These are phyloP conservation scores for Sigmodon hispidus DNA, from an alignment of 2,113 vertebrate genomes.

Conservation along the genomic window DNA sequence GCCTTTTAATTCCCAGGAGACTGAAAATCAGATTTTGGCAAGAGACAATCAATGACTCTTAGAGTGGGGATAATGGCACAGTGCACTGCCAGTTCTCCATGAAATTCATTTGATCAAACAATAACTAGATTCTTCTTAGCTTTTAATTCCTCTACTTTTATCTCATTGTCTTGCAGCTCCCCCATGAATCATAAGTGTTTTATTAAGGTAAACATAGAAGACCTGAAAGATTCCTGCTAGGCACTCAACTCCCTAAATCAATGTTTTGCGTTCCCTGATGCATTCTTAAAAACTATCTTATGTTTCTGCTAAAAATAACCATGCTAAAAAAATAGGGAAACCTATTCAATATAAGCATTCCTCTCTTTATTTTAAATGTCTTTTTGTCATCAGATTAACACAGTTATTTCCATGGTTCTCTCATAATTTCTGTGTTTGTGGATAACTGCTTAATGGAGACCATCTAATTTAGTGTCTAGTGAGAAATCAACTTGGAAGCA, in stretches of 20 bases:
- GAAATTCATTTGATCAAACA: not conserved
- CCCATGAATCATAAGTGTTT: not conserved
- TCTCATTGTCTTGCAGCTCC: not conserved
- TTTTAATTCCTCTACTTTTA: conserved; percentile 24
- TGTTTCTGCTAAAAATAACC: not conserved
- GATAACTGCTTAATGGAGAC: conserved; percentile 52
- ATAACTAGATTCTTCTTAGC: not conserved
- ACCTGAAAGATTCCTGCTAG: not conserved
- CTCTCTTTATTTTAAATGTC: conserved; percentile 5
- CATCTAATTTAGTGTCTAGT: conserved; percentile 65
- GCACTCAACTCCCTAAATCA: not conserved
- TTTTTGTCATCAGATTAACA: conserved; percentile 1
- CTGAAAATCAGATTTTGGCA: not conserved
- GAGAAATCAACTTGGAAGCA: conserved; percentile 66
- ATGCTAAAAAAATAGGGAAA: not conserved
- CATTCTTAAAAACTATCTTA: conserved; percentile 29
- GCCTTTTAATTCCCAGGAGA: not conserved
- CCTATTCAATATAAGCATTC: not conserved
- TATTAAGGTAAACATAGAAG: conserved; percentile 24
- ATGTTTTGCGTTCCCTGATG: not conserved
- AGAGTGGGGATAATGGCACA: not conserved
- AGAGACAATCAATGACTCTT: not conserved
- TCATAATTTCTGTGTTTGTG: conserved; percentile 46
- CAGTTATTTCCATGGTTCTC: conserved; percentile 37
- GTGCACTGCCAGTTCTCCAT: not conserved